phyloP scores from a whole-genome alignment of 1,140 invertebrate genomes.

The Onthophagus taurus region DNA sequence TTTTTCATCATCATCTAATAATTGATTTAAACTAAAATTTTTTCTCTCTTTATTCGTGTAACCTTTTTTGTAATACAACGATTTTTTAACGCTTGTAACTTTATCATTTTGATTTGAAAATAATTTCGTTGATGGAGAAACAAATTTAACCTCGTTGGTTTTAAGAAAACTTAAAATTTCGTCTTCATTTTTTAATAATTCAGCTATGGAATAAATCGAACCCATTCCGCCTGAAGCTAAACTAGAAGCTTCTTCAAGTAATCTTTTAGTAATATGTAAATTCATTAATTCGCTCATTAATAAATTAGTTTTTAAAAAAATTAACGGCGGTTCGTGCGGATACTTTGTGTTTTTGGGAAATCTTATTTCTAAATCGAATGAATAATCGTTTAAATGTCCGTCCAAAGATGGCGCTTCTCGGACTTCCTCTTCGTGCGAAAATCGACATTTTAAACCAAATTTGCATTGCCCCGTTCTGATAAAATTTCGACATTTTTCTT shows the following conservation, averaged over 20 bases:
- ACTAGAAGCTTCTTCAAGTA: constrained; percentile 52
- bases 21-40: constrained; percentile 42
- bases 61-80: constrained; percentile 52
- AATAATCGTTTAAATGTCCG: constrained; percentile 29
- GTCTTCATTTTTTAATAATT: constrained; percentile 59
- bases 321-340: constrained; percentile 58
- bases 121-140: constrained; percentile 34
- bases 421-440: constrained; percentile 50
- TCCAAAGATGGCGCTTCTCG: constrained; percentile 34
- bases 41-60: constrained; percentile 40
- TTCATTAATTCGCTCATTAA: constrained; percentile 49
- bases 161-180: constrained; percentile 50
- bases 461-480: constrained; percentile 58
- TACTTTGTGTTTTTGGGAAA: constrained; percentile 59
- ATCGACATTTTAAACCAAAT: constrained; percentile 60
- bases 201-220: constrained; percentile 56
- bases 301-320: constrained; percentile 53
- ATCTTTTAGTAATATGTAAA: constrained; percentile 50
- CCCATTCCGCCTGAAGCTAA: constrained; percentile 55
- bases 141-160: constrained; percentile 46
- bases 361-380: constrained; percentile 60
- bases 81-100: constrained; percentile 34
- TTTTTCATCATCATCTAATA: constrained; percentile 48
- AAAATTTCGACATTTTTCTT: constrained; percentile 58
- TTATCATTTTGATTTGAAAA: constrained; percentile 27